These are phyloP conservation scores for Ips typographus DNA, from an alignment of 1,140 invertebrate species.

Conservation along the genomic window DNA sequence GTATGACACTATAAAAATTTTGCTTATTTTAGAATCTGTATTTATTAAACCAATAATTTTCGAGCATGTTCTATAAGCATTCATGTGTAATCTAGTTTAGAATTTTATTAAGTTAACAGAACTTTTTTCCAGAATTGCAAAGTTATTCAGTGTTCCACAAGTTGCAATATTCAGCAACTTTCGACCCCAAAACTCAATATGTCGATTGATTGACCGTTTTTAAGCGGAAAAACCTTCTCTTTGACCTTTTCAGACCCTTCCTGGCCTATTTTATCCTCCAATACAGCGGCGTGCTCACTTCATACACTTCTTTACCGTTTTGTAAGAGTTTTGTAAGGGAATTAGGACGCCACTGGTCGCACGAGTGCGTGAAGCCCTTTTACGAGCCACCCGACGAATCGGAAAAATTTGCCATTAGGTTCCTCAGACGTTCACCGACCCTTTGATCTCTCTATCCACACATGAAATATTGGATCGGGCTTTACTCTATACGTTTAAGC, in stretches of 20 bases:
- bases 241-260: conserved; percentile 15
- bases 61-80: no score
- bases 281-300: conserved; percentile 3
- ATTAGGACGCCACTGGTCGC: conserved; percentile 10
- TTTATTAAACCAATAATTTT: no score
- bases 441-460: conserved; percentile 33
- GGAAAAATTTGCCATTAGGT: conserved; percentile 33
- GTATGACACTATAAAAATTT: no score
- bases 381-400: conserved; percentile 26
- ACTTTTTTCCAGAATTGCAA: no score
- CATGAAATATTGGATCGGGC: conserved; percentile 29
- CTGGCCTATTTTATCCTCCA: conserved; percentile 3
- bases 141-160: no score
- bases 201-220: conserved; percentile 10
- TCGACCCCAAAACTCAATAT: conserved; percentile 12
- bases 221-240: conserved; percentile 23
- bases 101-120: no score
- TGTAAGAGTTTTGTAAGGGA: no score
- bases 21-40: no score
- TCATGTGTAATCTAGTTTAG: no score
- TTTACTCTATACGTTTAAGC: conserved; percentile 9
- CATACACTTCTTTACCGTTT: not conserved
- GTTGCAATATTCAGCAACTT: no score
- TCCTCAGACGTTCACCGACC: conserved; percentile 10
- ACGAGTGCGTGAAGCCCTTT: conserved; percentile 9